These are phyloP conservation scores for Myotis daubentonii DNA, from an alignment of 2,797 vertebrate genomes.

Conservation along the genomic window DNA sequence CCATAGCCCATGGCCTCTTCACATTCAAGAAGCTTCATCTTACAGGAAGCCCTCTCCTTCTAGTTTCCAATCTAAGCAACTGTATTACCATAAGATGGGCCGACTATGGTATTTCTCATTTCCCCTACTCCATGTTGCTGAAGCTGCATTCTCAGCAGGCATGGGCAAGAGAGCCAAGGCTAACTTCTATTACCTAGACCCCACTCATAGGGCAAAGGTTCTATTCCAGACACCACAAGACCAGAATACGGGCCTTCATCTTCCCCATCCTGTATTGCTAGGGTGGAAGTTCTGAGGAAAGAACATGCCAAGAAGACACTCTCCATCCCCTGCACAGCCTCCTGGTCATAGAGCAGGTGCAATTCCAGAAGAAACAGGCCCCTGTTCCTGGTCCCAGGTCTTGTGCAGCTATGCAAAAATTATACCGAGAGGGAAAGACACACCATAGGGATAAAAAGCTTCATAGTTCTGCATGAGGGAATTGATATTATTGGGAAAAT, in stretches of 20 bases:
- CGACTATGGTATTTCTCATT: neutral
- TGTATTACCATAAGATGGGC: neutral
- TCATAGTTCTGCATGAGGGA: neutral
- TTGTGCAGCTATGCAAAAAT: neutral
- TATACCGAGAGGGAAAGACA: neutral
- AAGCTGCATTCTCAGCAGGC: neutral
- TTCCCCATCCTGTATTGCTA: neutral
- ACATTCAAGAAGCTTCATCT: neutral
- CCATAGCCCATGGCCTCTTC: neutral
- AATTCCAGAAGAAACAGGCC: neutral
- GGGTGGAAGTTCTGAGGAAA: neutral
- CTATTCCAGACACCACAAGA: neutral
- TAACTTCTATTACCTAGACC: neutral
- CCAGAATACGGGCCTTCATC: neutral
- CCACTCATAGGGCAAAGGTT: neutral
- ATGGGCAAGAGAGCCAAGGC: neutral
- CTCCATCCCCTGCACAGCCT: fast-evolving
- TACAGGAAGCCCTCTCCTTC: fast-evolving
- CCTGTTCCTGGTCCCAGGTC: neutral
- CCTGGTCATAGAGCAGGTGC: neutral
- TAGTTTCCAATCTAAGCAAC: neutral
- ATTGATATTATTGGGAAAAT: neutral
- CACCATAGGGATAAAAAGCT: neutral
- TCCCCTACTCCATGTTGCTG: neutral
- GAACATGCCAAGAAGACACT: neutral